Conservation (phyloP, 2,888 invertebrate species). For the Ophraella communa region DNA sequence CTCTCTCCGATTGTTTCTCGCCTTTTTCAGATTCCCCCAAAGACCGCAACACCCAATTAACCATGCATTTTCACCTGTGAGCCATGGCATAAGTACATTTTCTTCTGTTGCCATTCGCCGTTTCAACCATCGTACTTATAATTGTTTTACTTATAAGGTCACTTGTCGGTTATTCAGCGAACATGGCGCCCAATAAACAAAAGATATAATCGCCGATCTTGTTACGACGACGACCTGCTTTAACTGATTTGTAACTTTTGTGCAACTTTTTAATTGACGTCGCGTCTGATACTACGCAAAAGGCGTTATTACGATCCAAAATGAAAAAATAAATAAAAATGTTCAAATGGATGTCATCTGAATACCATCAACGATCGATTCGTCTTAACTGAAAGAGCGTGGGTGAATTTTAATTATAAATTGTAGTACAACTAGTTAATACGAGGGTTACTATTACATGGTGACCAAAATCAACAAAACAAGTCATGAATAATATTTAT, state of each 20-base stretch:
- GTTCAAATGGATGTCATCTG: neutral
- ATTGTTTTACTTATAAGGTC: slow-evolving; percentile 33
- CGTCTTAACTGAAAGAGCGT: neutral
- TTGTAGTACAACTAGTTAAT: too few relatives aligned
- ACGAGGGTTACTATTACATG: too few relatives aligned
- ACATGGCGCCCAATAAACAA: slow-evolving; percentile 33
- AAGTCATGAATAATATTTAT: too few relatives aligned
- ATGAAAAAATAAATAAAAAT: too few relatives aligned
- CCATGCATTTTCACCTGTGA: slow-evolving; percentile 8
- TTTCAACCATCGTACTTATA: slow-evolving; percentile 22
- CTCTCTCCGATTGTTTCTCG: neutral
- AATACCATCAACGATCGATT: neutral
- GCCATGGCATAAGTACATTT: slow-evolving; percentile 1
- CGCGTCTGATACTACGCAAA: neutral
- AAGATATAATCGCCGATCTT: slow-evolving; percentile 34
- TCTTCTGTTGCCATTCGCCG: slow-evolving; percentile 12
- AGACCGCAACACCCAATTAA: slow-evolving; percentile 18
- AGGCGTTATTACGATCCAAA: neutral
- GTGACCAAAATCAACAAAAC: neutral
- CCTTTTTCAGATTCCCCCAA: slow-evolving; percentile 5
- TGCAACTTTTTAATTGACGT: slow-evolving; percentile 33
- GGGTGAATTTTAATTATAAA: neutral
- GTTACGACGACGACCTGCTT: slow-evolving; percentile 22
- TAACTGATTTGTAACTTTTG: slow-evolving; percentile 34
- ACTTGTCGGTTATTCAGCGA: slow-evolving; percentile 19